Evolutionary conservation across 1,140 invertebrate species (phyloP).

Genomic region (silkworm (Bombyx mori)): ASM3026992v2 NC_085110.1:13574501-13575000

Average conservation of each 20-base stretch:
- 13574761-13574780: conserved; percentile 14
- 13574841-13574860: conserved; percentile 6
- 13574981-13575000: too few relatives aligned
- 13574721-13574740: neutral
- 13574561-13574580: neutral
- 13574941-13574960: too few relatives aligned
- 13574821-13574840: conserved; percentile 17
- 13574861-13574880: neutral
- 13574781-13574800: conserved; percentile 16
- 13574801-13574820: conserved; percentile 20
- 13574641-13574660: too few relatives aligned
- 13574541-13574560: neutral
- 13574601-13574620: conserved; percentile 1
- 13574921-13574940: too few relatives aligned
- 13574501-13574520: too few relatives aligned
- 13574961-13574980: too few relatives aligned
- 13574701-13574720: neutral
- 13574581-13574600: conserved; percentile 1
- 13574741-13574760: conserved; percentile 8
- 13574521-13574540: too few relatives aligned
- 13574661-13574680: too few relatives aligned
- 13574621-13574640: neutral
- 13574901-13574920: too few relatives aligned
- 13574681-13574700: too few relatives aligned
- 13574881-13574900: too few relatives aligned